Evolutionary conservation across 2,888 invertebrate species (phyloP).

Genomic region (Acrocera orbiculus): DNA sequence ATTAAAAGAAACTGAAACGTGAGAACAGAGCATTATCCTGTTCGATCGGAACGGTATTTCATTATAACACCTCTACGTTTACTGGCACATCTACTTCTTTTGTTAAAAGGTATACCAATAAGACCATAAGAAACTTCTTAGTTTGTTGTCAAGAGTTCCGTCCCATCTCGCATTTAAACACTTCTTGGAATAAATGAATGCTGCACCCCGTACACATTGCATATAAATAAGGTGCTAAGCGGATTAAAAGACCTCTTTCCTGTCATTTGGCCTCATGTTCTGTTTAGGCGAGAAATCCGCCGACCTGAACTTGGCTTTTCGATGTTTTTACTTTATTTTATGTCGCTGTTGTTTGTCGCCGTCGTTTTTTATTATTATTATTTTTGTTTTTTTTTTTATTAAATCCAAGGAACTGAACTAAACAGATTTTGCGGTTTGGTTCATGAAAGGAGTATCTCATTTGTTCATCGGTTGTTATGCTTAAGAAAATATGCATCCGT

Average conservation of each 20-base stretch:
- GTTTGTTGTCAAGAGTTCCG: too few relatives aligned
- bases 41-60: conserved; percentile 10
- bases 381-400: not conserved
- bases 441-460: not conserved
- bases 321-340: not conserved
- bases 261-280: conserved; percentile 1
- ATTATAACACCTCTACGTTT: conserved; percentile 8
- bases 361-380: not conserved
- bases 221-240: conserved; percentile 12
- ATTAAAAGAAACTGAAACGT: conserved; percentile 6
- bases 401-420: not conserved
- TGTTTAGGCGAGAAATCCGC: conserved; percentile 1
- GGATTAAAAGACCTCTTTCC: conserved; percentile 8
- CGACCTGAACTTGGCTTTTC: conserved; percentile 3
- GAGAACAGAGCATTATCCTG: conserved; percentile 10
- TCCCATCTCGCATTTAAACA: conserved; percentile 5
- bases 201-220: conserved; percentile 6
- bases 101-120: too few relatives aligned
- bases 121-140: too few relatives aligned
- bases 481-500: conserved; percentile 1
- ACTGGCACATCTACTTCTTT: conserved; percentile 1
- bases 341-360: conserved; percentile 2
- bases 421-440: conserved; percentile 1
- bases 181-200: conserved; percentile 6
- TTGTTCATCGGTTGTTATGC: not conserved